phyloP scores from a whole-genome alignment of 2,797 vertebrate genomes.

The Garrulus glandarius region DNA sequence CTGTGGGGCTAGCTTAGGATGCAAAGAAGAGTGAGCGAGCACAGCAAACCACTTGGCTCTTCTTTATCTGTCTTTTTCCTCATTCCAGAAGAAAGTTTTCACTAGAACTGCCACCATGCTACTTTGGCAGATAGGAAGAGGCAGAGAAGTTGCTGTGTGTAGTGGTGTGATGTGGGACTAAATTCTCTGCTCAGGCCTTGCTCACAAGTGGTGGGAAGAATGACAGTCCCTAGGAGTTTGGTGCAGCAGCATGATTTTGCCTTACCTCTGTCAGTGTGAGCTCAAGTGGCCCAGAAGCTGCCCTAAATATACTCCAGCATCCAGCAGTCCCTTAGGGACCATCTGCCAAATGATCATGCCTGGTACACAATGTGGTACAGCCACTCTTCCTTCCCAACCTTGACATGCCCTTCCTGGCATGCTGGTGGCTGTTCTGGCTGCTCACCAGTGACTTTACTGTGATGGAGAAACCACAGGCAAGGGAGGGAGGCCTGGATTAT shows the following conservation, averaged over 20 bases:
- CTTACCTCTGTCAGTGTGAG: neutral
- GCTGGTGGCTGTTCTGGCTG: neutral
- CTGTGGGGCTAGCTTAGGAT: neutral
- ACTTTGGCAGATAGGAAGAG: neutral
- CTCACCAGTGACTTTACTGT: neutral
- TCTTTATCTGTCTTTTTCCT: neutral
- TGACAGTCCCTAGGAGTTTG: neutral
- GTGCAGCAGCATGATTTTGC: neutral
- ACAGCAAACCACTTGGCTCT: neutral
- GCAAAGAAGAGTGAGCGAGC: neutral
- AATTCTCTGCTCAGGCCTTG: neutral
- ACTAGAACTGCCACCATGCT: neutral
- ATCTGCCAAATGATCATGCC: neutral
- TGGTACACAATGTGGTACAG: neutral
- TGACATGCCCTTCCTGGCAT: neutral
- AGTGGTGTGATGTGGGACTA: neutral
- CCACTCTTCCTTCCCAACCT: neutral
- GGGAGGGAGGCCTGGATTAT: neutral
- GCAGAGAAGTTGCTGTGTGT: neutral
- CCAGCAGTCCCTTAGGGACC: neutral
- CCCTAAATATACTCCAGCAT: neutral
- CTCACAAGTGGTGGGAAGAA: neutral
- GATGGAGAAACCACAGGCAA: neutral
- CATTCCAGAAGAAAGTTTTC: neutral
- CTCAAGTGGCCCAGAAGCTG: neutral